These are phyloP conservation scores for Dryobota labecula DNA, from an alignment of 2,888 invertebrate species.

Conservation along the genomic window DNA sequence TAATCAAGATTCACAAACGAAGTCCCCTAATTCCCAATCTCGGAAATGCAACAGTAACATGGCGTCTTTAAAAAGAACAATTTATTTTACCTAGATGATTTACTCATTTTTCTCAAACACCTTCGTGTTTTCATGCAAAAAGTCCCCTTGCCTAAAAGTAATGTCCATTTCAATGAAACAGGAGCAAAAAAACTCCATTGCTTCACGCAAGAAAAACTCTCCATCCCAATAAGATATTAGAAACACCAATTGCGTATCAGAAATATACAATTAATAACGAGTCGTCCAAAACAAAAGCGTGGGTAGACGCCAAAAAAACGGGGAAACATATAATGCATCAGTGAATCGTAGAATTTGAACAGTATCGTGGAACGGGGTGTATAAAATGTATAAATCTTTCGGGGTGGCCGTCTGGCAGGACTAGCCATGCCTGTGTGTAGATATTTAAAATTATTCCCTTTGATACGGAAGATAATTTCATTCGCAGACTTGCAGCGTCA, in stretches of 20 bases:
- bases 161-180: constrained; percentile 53
- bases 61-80: background rate
- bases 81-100: constrained; percentile 19
- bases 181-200: constrained; percentile 52
- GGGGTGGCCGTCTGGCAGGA: constrained; percentile 83
- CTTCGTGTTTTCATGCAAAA: constrained; percentile 38
- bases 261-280: constrained; percentile 79
- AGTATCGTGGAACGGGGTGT: constrained; percentile 78
- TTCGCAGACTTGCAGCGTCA: constrained; percentile 81
- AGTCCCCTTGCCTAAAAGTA: constrained; percentile 44
- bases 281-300: constrained; percentile 81
- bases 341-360: constrained; percentile 84
- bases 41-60: constrained; percentile 7
- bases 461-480: constrained; percentile 90
- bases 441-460: constrained; percentile 90
- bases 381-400: constrained; percentile 85
- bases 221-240: constrained; percentile 63
- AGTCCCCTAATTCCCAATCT: constrained; percentile 40
- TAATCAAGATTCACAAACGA: constrained; percentile 30
- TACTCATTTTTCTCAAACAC: constrained; percentile 43
- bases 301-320: constrained; percentile 83
- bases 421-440: constrained; percentile 84
- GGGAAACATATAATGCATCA: constrained; percentile 85
- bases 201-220: constrained; percentile 60
- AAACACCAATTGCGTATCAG: constrained; percentile 66